Conservation (phyloP, 1,140 invertebrate species). For the Scaptomyza hsui region DNA sequence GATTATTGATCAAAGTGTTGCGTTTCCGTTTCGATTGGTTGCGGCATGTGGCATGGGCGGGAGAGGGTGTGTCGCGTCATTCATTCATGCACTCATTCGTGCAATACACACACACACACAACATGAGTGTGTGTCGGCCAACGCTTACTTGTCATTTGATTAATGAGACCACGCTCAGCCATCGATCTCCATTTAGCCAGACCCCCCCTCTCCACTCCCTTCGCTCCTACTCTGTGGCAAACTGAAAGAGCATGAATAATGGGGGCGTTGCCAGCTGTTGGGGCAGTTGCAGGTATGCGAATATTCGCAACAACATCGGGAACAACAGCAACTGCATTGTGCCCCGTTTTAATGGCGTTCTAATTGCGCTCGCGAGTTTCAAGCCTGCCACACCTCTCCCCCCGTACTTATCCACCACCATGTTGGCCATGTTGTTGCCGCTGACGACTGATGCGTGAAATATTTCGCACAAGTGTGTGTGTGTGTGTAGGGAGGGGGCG, state of each 20-base stretch:
- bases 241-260: constrained; percentile 67
- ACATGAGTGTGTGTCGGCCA: constrained; percentile 35
- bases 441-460: constrained; percentile 49
- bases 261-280: constrained; percentile 64
- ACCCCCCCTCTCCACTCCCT: constrained; percentile 1
- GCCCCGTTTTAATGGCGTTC: constrained; percentile 54
- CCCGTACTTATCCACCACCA: constrained; percentile 6
- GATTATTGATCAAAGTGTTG: constrained; percentile 71
- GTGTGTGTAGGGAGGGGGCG: constrained; percentile 46
- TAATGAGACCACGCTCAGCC: constrained; percentile 83
- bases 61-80: constrained; percentile 26
- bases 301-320: constrained; percentile 28
- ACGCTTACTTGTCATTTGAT: constrained; percentile 81
- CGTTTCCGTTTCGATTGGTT: constrained; percentile 75
- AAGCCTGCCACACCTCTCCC: constrained; percentile 26
- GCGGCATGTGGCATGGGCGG: constrained; percentile 8
- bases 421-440: constrained; percentile 21
- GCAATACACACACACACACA: no score
- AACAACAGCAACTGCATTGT: constrained; percentile 30
- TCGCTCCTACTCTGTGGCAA: constrained; percentile 24
- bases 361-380: constrained; percentile 53
- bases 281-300: constrained; percentile 35
- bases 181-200: constrained; percentile 83
- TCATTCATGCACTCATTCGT: constrained; percentile 47
- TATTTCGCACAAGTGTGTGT: constrained; percentile 5